A percentile compares a stretch with the other conserved stretches of the same genome.
Evolutionary conservation across 2,113 vertebrate species (phyloP).

Genomic region (Pterocles gutturalis): DNA sequence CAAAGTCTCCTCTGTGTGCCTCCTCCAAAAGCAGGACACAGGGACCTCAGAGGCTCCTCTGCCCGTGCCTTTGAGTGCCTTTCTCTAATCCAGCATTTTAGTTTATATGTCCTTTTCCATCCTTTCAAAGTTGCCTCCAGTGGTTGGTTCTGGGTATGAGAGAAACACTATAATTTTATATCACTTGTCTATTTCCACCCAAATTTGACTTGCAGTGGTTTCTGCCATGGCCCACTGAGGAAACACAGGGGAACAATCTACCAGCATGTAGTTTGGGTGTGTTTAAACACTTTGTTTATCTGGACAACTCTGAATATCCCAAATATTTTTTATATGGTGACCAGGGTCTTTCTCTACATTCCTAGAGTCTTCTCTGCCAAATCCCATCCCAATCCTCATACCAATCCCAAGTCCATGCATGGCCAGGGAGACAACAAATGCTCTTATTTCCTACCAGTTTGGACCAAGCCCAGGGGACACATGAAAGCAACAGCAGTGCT

Average conservation of each 20-base stretch:
- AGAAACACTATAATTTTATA: background rate
- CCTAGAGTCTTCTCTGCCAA: background rate
- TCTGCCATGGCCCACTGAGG: background rate
- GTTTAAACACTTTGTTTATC: background rate
- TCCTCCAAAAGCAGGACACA: background rate
- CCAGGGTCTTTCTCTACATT: background rate
- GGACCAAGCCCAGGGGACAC: background rate
- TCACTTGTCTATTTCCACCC: background rate
- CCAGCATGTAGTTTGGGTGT: background rate
- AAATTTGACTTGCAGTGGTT: background rate
- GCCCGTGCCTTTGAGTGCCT: background rate
- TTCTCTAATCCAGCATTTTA: background rate
- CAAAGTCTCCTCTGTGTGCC: background rate
- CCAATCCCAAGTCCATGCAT: background rate
- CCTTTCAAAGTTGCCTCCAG: background rate
- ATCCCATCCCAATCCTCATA: background rate
- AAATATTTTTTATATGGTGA: background rate
- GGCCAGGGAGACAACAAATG: background rate
- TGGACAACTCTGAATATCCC: background rate
- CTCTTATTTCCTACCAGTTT: background rate
- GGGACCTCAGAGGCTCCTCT: background rate
- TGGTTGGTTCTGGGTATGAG: background rate
- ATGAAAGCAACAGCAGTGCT: background rate
- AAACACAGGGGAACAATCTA: background rate
- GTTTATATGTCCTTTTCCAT: background rate